Base-by-base conservation (phyloP, 2,113 vertebrate genomes). In the Trachemys scripta region DNA sequence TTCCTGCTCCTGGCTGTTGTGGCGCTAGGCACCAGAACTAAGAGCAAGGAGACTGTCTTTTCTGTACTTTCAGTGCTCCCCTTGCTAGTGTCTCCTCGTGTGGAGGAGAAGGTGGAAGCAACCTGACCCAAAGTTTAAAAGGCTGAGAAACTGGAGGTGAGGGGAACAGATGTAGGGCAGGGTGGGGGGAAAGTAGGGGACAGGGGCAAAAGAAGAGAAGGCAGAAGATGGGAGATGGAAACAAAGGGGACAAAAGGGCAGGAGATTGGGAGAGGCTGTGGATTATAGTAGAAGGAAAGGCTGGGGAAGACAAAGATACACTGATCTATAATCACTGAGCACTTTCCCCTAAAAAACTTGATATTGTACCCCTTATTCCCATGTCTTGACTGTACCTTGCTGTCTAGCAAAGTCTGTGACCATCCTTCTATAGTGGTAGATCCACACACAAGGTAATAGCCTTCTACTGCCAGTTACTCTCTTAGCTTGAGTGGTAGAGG, bases 201-300 rank as follows among this genome's bases (percentile, higher is more conserved):
- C 2, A 13, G 27, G 59, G 59, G 2, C 13, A 35, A 17, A 13
- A 31, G 6, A 13, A 31, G 31, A 65, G 14, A 31, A 12, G 2
- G 16, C 80, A 80, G 31, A 9, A 91, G n/a, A 25, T 54, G 19
- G 42, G 85, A 54, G 10, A 76, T 84, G 42, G 9, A 56, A 80
- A 38, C 56, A 89, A 84, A 89, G n/a, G 69, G 22, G 38, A 75
- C 10, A n/a, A 8, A 72, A 38, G 69, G 69, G 65, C 17, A 72
- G n/a, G n/a, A 72, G 35, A 16, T 38, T 20, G 20, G 69, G 8
- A 75, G n/a, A 75, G 69, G 35, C 38, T 84, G 59, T 93, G 51
- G 93, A 75, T 75, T 42, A 24, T 22, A 93, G 56, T 38, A 92
- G 88, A 94, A 80, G 62, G 93, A 87, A 91, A 92, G 69, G 24